Evolutionary conservation across 2,113 vertebrate genomes (phyloP).

Genomic region (Channa maculata): DNA sequence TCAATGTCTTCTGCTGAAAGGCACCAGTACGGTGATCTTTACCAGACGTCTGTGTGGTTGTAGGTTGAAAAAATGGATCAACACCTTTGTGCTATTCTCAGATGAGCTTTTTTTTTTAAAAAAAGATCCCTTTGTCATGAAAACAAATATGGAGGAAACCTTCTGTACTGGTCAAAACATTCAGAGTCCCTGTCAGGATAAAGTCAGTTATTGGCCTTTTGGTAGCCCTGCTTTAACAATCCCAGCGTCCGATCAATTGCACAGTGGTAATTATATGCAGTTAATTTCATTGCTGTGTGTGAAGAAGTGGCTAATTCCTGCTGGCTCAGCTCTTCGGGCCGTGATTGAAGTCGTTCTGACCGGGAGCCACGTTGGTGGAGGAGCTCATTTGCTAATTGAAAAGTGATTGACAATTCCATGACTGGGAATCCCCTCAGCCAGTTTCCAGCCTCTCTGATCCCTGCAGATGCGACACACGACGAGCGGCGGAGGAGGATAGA

Average conservation of each 20-base stretch:
- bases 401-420: slow-evolving; percentile 75
- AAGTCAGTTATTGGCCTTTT: slow-evolving; percentile 16
- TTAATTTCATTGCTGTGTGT: slow-evolving; percentile 46
- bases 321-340: slow-evolving; percentile 66
- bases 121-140: too few relatives aligned
- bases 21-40: too few relatives aligned
- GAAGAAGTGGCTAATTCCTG: slow-evolving; percentile 7
- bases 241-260: slow-evolving; percentile 47
- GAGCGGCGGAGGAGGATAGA: background rate
- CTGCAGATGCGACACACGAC: background rate
- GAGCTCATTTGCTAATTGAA: slow-evolving; percentile 79
- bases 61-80: too few relatives aligned
- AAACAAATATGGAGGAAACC: too few relatives aligned
- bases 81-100: too few relatives aligned
- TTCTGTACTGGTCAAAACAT: too few relatives aligned
- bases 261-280: slow-evolving; percentile 63
- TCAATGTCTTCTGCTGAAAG: too few relatives aligned
- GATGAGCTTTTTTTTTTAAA: too few relatives aligned
- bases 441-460: slow-evolving; percentile 32
- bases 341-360: slow-evolving; percentile 39
- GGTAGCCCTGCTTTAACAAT: slow-evolving; percentile 24
- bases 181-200: too few relatives aligned
- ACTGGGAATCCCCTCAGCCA: slow-evolving; percentile 65
- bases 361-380: slow-evolving; percentile 25
- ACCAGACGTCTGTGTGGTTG: too few relatives aligned